Base-by-base conservation (phyloP, 2,888 invertebrate species). In the Acanthopleura granulata region DNA sequence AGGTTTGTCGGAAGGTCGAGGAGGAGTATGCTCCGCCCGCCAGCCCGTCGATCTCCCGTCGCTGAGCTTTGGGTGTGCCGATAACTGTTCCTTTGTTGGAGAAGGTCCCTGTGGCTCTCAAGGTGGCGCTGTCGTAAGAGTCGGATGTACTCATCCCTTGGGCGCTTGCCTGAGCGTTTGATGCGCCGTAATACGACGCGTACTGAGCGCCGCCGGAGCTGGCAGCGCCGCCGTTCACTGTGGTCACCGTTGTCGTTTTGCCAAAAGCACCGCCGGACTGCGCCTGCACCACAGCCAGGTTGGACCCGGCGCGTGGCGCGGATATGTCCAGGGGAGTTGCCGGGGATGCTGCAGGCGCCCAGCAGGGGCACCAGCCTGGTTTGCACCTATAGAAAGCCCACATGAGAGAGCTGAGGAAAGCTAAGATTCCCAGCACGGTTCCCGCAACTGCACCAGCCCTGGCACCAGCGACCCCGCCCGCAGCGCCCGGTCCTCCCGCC, bases 341-440 rank as follows among this genome's bases (percentile, higher is more conserved):
- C 9, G 81, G 25, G n/a, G 49, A 16, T 27, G 15, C 82, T 18
- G 78, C 79, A 1, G 83, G 78, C 1, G 83, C 78, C 61, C 79
- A 82, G 30, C 83, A 79, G 0, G 81, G 76, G 61, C 86, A 83
- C 69, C 83, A 84, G 12, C 88, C 87, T 14, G 88, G 88, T 76
- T 88, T 88, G 72, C 86, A 83, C 69, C 82, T 81, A 80, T 85
- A 87, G 72, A 87, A 82, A 0, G 87, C 88, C 88, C 88, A 88
- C 83, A 87, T 85, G 51, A 88, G 76, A 71, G 86, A 86, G 18
- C 78, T 77, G 22, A 79, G 77, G 49, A 81, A 74, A 29, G 83
- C 85, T 75, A 87, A 75, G 72, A 88, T 78, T 76, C 83, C 87
- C 49, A 87, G 79, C 29, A 87, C 81, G 15, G 87, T 84, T 72